Percentiles rank a stretch among this genome's conserved stretches.
phyloP scores from a whole-genome alignment of 2,113 vertebrate species.

The Podarcis raffonei region DNA sequence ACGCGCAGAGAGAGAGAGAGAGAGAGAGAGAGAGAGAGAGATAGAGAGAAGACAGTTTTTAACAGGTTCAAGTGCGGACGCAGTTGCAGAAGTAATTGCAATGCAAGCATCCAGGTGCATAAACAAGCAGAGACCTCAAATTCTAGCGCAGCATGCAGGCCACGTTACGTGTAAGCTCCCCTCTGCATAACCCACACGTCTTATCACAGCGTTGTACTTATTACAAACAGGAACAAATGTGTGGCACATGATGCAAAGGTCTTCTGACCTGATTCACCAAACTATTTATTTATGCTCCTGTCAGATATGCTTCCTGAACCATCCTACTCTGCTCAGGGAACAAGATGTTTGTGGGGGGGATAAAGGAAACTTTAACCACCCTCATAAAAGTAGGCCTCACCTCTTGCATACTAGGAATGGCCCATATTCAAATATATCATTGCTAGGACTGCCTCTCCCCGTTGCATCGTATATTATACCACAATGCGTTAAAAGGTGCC shows the following conservation, averaged over 20 bases:
- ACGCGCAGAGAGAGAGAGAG: neutral
- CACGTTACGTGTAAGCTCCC: neutral
- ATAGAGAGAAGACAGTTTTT: neutral
- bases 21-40: no score
- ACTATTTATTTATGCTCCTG: neutral
- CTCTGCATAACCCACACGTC: neutral
- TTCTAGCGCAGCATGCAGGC: neutral
- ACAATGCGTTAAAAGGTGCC: neutral
- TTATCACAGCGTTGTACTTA: neutral
- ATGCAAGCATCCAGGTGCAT: neutral
- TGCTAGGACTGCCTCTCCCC: neutral
- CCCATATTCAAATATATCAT: neutral
- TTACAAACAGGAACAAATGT: neutral
- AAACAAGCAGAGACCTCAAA: no score
- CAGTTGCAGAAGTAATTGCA: neutral
- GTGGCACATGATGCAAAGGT: neutral
- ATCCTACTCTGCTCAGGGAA: neutral
- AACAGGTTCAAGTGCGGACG: neutral
- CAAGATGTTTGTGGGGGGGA: neutral
- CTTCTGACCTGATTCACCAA: neutral
- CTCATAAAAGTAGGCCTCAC: slow-evolving; percentile 8
- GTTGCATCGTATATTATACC: no score
- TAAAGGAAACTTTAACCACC: neutral
- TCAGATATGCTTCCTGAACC: neutral
- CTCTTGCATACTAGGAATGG: neutral